Evolutionary conservation across 2,888 invertebrate species (phyloP), one percentile per base, ranked within the genome.

Genomic region (Lampropteryx suffumata): DNA sequence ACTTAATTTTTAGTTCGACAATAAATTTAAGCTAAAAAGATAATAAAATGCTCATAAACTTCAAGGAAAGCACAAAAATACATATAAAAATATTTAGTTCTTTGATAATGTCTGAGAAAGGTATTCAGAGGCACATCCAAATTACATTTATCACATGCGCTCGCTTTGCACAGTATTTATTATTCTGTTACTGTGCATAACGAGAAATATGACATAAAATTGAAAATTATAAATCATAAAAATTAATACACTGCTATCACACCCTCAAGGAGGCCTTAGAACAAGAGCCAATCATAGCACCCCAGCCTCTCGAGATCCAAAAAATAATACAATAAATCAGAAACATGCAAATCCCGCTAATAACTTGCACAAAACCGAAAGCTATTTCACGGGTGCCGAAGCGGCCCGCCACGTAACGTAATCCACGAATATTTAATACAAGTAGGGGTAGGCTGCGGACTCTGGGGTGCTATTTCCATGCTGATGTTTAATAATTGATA

Each of bases 401-500:
- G 79, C 67, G 65, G 51, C 62, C 53, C 54, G 55, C 52, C 49
- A 55, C 62, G 66, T 65, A 63, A 62, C 72, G 76, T 83, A 84
- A 86, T 84, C 84, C 82, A 71, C 74, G 86, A 88, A 88, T 89
- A 89, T 89, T 89, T 89, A 88, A 89, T 89, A 84, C 81, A 77
- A 80, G 81, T 75, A 76, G 76, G 82, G 73, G 73, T 63, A 57
- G 72, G 71, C 69, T 71, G 73, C 73, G 83, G 84, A 86, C 88
- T 84, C 89, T 62, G 69, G 89, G 90, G 90, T 84, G 84, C 87
- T 84, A 87, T 90, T 85, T 89, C 83, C 86, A 85, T 85, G 88
- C 85, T 90, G 90, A 90, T 90, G 87, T 87, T 90, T 87, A 90
- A 90, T 90, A 90, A 90, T 90, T 90, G 90, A 90, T 90, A 90